Conservation (phyloP, 2,888 invertebrate genomes). For the Volucella inanis region DNA sequence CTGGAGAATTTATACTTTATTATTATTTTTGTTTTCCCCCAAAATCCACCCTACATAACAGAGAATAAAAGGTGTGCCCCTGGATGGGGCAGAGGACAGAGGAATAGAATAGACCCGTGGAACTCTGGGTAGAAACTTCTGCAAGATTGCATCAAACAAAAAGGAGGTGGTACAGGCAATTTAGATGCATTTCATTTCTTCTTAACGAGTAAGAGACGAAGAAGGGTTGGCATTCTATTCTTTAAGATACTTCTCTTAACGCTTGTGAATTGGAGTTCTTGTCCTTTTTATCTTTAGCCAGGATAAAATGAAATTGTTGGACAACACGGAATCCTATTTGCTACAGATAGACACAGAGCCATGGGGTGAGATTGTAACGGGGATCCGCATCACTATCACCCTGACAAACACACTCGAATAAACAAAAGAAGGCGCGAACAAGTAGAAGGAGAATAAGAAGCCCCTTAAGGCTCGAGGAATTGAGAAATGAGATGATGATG, state of each 20-base stretch:
- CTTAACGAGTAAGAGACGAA: not conserved
- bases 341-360: constrained; percentile 32
- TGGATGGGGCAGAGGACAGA: not conserved
- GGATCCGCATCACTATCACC: no score
- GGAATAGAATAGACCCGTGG: no score
- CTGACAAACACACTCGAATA: constrained; percentile 18
- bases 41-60: not conserved
- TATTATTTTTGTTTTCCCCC: constrained; percentile 65
- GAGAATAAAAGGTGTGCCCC: constrained; percentile 48
- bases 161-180: not conserved
- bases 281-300: constrained; percentile 40
- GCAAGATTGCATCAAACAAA: constrained; percentile 20
- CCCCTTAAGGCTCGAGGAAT: constrained; percentile 35
- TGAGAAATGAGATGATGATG: constrained; percentile 41
- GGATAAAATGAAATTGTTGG: constrained; percentile 66
- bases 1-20: constrained; percentile 72
- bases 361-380: no score
- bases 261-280: constrained; percentile 22
- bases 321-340: constrained; percentile 65
- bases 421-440: constrained; percentile 17
- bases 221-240: constrained; percentile 44
- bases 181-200: constrained; percentile 50
- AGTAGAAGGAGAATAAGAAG: constrained; percentile 2
- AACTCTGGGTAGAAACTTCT: constrained; percentile 14
- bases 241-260: constrained; percentile 15